Percentiles rank a stretch among this genome's conserved stretches.
phyloP scores from a whole-genome alignment of 1,140 invertebrate genomes.

The Drosophila sulfurigaster region DNA sequence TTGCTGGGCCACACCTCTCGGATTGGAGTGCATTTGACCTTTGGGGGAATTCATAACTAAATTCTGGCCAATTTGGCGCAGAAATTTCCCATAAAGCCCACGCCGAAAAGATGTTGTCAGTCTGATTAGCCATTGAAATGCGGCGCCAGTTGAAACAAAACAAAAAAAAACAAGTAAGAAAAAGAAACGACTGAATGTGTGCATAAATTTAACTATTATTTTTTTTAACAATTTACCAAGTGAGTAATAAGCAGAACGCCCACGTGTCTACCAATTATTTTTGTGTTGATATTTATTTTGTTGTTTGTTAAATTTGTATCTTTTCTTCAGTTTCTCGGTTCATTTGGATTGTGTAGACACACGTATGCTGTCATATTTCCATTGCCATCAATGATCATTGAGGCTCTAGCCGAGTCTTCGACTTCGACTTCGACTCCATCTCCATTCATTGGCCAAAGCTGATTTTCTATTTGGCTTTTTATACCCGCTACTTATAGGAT shows the following conservation, averaged over 20 bases:
- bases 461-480: constrained; percentile 13
- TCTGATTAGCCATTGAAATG: constrained; percentile 45
- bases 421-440: constrained; percentile 13
- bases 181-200: not conserved
- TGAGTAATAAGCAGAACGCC: constrained; percentile 72
- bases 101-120: constrained; percentile 26
- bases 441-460: constrained; percentile 46
- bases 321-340: constrained; percentile 5
- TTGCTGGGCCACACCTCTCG: constrained; percentile 57
- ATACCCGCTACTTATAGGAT: too few species aligned
- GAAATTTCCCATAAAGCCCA: constrained; percentile 41
- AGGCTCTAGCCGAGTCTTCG: not conserved
- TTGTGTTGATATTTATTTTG: constrained; percentile 36
- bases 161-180: too few species aligned
- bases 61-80: constrained; percentile 50
- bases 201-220: constrained; percentile 29
- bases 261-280: constrained; percentile 55
- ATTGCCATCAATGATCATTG: constrained; percentile 42
- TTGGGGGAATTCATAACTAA: constrained; percentile 52
- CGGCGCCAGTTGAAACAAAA: constrained; percentile 43
- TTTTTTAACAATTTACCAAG: constrained; percentile 53
- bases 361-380: constrained; percentile 75
- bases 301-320: constrained; percentile 11
- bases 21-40: constrained; percentile 62
- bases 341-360: constrained; percentile 54